phyloP scores from a whole-genome alignment of 2,888 invertebrate genomes.

The Limenitis camilla region DNA sequence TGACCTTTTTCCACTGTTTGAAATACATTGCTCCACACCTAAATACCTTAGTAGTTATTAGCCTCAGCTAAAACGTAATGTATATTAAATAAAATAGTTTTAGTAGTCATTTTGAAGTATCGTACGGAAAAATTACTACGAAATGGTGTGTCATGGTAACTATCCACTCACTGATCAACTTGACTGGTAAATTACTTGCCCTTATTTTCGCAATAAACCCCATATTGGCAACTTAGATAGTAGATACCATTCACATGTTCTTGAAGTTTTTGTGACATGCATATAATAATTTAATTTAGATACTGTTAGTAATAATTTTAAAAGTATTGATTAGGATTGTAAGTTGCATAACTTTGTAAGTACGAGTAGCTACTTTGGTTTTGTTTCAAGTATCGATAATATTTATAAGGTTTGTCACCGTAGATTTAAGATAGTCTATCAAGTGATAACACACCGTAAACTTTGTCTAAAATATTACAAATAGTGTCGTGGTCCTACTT shows the following conservation, averaged over 20 bases:
- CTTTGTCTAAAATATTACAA: too few species aligned
- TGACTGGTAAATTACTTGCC: slow-evolving; percentile 34
- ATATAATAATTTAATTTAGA: neutral
- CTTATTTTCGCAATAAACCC: slow-evolving; percentile 41
- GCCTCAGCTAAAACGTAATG: slow-evolving; percentile 18
- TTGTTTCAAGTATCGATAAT: too few species aligned
- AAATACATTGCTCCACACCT: slow-evolving; percentile 26
- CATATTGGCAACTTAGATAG: slow-evolving; percentile 12
- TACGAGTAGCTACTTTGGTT: too few species aligned
- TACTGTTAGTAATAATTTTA: neutral
- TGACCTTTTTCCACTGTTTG: slow-evolving; percentile 19
- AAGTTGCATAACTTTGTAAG: too few species aligned
- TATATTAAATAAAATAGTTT: slow-evolving; percentile 28
- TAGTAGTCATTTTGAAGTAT: slow-evolving; percentile 24
- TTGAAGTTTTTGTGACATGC: too few species aligned
- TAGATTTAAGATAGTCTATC: too few species aligned
- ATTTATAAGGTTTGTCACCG: too few species aligned
- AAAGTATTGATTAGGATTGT: neutral
- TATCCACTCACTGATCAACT: slow-evolving; percentile 42
- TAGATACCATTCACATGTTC: neutral
- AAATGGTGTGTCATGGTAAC: slow-evolving; percentile 51
- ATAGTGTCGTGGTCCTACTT: too few species aligned
- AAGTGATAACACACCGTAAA: too few species aligned
- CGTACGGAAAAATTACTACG: slow-evolving; percentile 46
- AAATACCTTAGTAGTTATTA: neutral